Evolutionary conservation across 2,113 vertebrate species (phyloP).

Genomic region (Nematolebias whitei): DNA sequence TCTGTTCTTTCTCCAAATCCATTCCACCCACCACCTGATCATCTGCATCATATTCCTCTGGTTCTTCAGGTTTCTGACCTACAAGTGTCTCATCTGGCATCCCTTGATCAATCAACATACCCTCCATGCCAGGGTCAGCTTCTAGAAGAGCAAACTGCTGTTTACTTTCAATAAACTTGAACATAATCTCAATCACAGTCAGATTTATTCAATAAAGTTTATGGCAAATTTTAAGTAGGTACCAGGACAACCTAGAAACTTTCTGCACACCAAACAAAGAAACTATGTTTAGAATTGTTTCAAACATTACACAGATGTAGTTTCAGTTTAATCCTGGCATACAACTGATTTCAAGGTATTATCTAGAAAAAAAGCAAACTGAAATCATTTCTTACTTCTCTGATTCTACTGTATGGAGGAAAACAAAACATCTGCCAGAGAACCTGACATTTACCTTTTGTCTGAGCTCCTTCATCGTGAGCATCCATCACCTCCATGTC

Average conservation of each 20-base stretch:
- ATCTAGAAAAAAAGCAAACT: too few species aligned
- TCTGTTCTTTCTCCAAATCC: slow-evolving; percentile 44
- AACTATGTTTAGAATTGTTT: too few species aligned
- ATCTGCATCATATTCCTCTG: slow-evolving; percentile 59
- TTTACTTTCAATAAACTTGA: neutral
- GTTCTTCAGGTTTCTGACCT: slow-evolving; percentile 38
- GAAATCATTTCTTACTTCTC: too few species aligned
- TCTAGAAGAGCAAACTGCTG: slow-evolving; percentile 15
- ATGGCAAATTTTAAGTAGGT: too few species aligned
- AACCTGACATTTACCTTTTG: slow-evolving; percentile 37
- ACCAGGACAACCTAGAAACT: too few species aligned
- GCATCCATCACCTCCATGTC: slow-evolving; percentile 54
- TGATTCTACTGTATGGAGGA: too few species aligned
- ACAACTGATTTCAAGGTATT: too few species aligned
- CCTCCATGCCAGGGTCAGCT: slow-evolving; percentile 51
- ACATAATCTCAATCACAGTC: neutral
- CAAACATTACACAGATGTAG: neutral
- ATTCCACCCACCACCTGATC: slow-evolving; percentile 44
- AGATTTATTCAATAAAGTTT: neutral
- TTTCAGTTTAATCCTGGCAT: neutral
- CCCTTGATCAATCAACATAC: slow-evolving; percentile 42
- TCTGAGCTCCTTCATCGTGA: slow-evolving; percentile 46
- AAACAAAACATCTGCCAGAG: too few species aligned
- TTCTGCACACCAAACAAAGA: too few species aligned
- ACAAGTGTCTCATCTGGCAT: slow-evolving; percentile 27